phyloP scores from a whole-genome alignment of 2,113 vertebrate species.

The Menura novaehollandiae region DNA sequence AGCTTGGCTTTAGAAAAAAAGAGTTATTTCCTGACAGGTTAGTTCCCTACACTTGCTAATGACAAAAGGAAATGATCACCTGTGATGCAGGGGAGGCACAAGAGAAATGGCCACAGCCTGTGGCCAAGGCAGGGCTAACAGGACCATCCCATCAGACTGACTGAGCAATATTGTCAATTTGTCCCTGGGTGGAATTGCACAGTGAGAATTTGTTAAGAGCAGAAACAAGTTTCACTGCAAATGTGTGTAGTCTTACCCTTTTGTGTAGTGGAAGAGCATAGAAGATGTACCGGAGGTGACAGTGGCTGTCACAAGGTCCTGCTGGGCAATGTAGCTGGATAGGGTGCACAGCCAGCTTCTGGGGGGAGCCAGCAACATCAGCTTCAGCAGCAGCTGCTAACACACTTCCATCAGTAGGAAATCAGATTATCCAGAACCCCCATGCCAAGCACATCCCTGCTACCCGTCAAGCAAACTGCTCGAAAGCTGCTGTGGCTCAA shows the following conservation, averaged over 20 bases:
- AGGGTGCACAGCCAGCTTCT: background rate
- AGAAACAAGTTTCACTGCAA: background rate
- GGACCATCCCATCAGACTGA: background rate
- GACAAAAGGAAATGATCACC: background rate
- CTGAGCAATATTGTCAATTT: background rate
- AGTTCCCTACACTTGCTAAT: background rate
- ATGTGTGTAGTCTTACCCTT: background rate
- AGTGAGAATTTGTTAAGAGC: background rate
- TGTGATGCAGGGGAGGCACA: background rate
- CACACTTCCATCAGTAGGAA: background rate
- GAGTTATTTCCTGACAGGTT: background rate
- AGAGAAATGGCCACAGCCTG: background rate
- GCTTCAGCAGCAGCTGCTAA: conserved; percentile 25
- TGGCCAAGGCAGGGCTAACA: background rate
- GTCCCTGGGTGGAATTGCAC: background rate
- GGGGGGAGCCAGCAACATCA: background rate
- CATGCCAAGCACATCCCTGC: background rate
- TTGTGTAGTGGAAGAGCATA: background rate
- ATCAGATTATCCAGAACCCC: conserved; percentile 14
- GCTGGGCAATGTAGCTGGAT: background rate
- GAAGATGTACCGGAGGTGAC: background rate
- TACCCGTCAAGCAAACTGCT: background rate
- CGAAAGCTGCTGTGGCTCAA: conserved; percentile 18
- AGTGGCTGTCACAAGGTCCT: background rate
- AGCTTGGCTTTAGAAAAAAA: background rate